Evolutionary conservation across 2,797 vertebrate genomes (phyloP), one percentile per base, ranked within the genome.

Genomic region (Aeoliscus strigatus): DNA sequence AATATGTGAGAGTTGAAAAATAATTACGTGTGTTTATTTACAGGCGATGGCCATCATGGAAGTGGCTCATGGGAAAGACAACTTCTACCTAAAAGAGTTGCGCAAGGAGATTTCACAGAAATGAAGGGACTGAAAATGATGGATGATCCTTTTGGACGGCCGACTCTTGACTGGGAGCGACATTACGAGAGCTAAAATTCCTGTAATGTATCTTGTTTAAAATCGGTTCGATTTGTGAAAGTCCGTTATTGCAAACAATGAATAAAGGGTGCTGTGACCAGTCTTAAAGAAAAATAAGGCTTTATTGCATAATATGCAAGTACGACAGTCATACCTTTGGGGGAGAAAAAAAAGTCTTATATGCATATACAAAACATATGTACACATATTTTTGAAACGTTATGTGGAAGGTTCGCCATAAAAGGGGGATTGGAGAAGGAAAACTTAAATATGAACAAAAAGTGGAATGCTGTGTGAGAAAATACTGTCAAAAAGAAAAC

Each of bases 1-100:
- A n/a, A n/a, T n/a, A n/a, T n/a, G n/a, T 21, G 18, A 15, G 16
- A 50, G 16, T 29, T 39, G 8, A 6, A 36, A 16, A 16, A 10
- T 2, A 1, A 10, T 2, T 40, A 8, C 57, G n/a, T 56, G 27
- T 66, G 15, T 64, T 11, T 74, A 10, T 64, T 8, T 41, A 31
- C 75, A 98, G 94, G 94, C 93, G 23, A 73, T 93, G 34, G 86
- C 86, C 37, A 95, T 97, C 77, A 98, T 98, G 94, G 92, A 97
- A 78, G 88, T 98, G 40, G 90, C 89, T 52, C 92, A 97, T 8
- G 96, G 95, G 52, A 93, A 93, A 64, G 92, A 97, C 70, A 94
- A 98, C 66, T 70, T 78, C 9, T 97, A 95, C 70, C 55, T 97
- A 66, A 81, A 71, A 14, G 92, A 95, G 77, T 80, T 98, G 69